Base-by-base conservation (phyloP, 2,113 vertebrate species). In the Ranitomeya imitator region DNA sequence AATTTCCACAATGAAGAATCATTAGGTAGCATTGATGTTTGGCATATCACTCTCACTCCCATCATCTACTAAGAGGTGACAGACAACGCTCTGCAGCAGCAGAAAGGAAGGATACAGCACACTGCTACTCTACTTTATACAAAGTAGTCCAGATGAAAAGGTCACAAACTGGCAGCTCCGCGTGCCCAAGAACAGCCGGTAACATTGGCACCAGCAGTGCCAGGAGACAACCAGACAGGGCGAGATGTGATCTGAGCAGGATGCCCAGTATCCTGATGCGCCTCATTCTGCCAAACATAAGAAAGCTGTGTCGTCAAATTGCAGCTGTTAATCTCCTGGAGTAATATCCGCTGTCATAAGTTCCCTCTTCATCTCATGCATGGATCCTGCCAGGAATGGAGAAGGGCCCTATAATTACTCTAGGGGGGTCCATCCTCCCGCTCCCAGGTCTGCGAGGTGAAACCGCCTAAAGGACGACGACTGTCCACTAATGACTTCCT, bases 401-500 rank as follows among this genome's bases (percentile, higher is more conserved):
- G 81, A 19, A 18, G 5, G 37, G 11, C 61, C 31, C 45, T 84
- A 55, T 84, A 84, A 84, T 84, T 84, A 84, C 37, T 55, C 82
- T 31, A 37, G 12, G 60, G 55, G 79, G 57, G 57, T 45, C 26
- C 31, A 6, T 81, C 79, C 59, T 63, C 79, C 14, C 8, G 6
- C 59, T 14, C 80, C 80, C 59, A 51, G 80, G 80, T 83, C 80
- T 83, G 60, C 13, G 65, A 84, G 82, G 81, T 83, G 81, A 83
- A 83, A 19, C 61, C 13, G 81, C 45, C 61, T 60, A 61, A 74
- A 71, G 84, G 65, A 59, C 84, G 23, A 55, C 12, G 69, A 77
- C 16, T 31, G 57, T 19, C 52, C 71, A 74, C 85, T 77, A 86
- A 86, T 77, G 71, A 86, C 57, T 77, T 76, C 71, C 85, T 86